Evolutionary conservation across 1,140 invertebrate genomes (phyloP), one percentile per base, ranked within the genome.

Genomic region (Sesamia nonagrioides): DNA sequence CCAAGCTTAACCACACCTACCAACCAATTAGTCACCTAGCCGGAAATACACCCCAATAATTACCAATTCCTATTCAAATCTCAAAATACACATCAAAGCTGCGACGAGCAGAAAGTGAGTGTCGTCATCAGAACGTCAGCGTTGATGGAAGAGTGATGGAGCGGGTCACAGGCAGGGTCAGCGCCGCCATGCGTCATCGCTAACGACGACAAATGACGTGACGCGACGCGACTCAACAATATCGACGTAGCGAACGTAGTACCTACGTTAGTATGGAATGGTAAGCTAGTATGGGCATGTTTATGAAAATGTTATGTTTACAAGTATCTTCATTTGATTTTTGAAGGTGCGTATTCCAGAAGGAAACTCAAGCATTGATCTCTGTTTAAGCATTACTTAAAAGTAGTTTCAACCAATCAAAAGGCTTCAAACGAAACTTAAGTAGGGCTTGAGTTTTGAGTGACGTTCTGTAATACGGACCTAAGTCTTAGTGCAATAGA

Each of bases 191-290:
- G 89, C 90, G 91, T 95, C 93, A 95, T 95, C 91, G 87, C 89
- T 95, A 95, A 95, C 89, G 93, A 95, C 93, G 93, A 95, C 93
- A 94, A 94, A 95, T 94, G 92, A 94, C 90, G 91, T 89, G 86
- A 89, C 88, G 91, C 86, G 83, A 82, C 87, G 79, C 21, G 79
- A 73, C 71, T 77, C 15, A 15, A 56, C 61, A 40, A 77, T 61
- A 63, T 76, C 58, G 56, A 75, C 58, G 17, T 73, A 58, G 33
- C 35, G 35, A 15, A 13, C 40, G 33, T 72, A 56, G 17, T 72
- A 56, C 17, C 6, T 69, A 56, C 17, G 11, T 69, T 13, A 6
- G 18, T 68, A 13, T 50, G 11, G 45, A 2, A 50, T 0, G 13
- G 45, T 50, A n/a, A n/a, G 3, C 3, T 58, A 33, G 54, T 27